Evolutionary conservation across 64 coral and sea anemone genomes (phyloP).

Genomic region (Dendronephthya gigantea): DNA sequence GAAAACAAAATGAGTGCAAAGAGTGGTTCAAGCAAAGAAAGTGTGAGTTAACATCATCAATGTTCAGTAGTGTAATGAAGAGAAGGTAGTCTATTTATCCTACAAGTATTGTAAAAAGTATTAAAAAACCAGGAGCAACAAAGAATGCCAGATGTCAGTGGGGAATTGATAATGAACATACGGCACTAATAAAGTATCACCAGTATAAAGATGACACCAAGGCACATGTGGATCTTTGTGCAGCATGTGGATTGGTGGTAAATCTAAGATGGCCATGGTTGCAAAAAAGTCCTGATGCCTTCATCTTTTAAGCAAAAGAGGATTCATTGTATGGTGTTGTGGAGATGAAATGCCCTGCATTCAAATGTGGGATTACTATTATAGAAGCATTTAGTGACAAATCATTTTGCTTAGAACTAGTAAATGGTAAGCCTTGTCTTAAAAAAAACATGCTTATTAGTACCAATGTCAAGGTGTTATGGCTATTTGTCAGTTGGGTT

Average conservation of each 20-base stretch:
- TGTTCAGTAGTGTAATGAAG: constrained; percentile 20
- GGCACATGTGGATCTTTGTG: constrained; percentile 27
- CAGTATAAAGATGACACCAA: constrained; percentile 18
- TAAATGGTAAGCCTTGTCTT: too few species aligned
- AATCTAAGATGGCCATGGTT: constrained; percentile 43
- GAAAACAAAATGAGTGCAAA: not conserved
- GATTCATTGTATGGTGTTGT: too few species aligned
- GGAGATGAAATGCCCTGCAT: constrained; percentile 31
- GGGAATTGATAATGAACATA: constrained; percentile 27
- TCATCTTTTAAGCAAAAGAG: too few species aligned
- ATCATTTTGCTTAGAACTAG: too few species aligned
- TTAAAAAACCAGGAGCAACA: constrained; percentile 23
- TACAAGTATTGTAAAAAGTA: constrained; percentile 30
- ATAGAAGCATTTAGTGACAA: not conserved
- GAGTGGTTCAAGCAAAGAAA: constrained; percentile 24
- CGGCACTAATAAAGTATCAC: constrained; percentile 18
- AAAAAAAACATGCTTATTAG: not conserved
- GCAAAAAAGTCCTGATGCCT: constrained; percentile 27
- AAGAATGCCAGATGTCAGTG: constrained; percentile 15
- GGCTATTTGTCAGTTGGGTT: constrained; percentile 4
- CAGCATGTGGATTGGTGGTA: not conserved
- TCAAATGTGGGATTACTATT: constrained; percentile 1
- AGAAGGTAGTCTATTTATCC: constrained; percentile 24
- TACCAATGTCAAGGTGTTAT: not conserved
- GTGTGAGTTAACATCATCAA: constrained; percentile 23